Evolutionary conservation across 2,113 vertebrate genomes (phyloP), one percentile per base, ranked within the genome.

Genomic region (Sturnira hondurensis): DNA sequence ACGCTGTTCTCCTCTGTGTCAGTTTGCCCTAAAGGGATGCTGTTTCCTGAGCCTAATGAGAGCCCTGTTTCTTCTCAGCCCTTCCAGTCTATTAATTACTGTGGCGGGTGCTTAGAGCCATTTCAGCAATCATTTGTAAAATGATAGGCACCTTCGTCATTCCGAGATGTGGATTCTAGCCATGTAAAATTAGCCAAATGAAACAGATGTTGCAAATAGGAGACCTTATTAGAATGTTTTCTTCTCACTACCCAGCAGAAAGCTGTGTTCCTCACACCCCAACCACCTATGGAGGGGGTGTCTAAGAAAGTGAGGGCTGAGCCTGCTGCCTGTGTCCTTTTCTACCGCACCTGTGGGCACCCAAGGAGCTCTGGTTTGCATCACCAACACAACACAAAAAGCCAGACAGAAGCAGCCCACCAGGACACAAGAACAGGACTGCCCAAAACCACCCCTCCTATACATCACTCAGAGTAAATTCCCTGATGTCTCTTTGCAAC

Each of bases 1-100:
- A 76, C 17, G 43, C 77, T 94, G 71, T 95, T 97, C 96, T 93
- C 93, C 71, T 86, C 74, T 67, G 20, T 92, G 81, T 97, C 93
- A 93, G 43, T 96, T 87, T 96, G 93, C 95, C 97, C 94, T 95
- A 92, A 94, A 96, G 94, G 77, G 61, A 88, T 10, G 28, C 83
- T 78, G 36, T 85, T 96, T 95, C 83, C 96, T 52, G 91, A 94
- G 94, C 47, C 86, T 95, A 96, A 96, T 93, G 94, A 88, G 94
- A 84, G 31, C 52, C 68, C 91, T 96, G 81, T 95, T 96, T 97
- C 86, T 95, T 89, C 83, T 71, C 65, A 85, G 45, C 52, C 85
- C 78, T 91, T 89, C 63, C 89, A 94, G 86, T 96, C 94, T 91
- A 93, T 97, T 96, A 97, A 97, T 97, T 96, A 97, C 24, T 6